Evolutionary conservation across 2,113 vertebrate genomes (phyloP), one percentile per base, ranked within the genome.

Genomic region (Pteruthius melanotis): DNA sequence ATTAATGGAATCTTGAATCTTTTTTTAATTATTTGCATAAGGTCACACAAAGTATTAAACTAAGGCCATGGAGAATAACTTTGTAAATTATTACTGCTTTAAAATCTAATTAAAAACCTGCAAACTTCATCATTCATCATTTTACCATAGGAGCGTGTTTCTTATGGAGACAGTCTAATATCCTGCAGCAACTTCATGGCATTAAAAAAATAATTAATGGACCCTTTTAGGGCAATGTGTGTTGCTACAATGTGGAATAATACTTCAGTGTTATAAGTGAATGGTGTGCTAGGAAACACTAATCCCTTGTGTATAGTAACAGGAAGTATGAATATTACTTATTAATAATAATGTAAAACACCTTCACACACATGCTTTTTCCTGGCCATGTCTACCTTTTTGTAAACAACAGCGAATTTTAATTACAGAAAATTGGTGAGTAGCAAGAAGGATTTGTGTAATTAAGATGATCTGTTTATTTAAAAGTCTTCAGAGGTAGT

Each of bases 381-480:
- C 85, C 65, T 86, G 75, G 76, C 71, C 69, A 75, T n/a, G 22
- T 71, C 42, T 83, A 50, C 76, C 49, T 86, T 78, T 95, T 76
- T 2, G 5, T 79, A 84, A 95, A 90, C 44, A 87, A 22, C 37
- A 75, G 14, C 8, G 23, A 90, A 28, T 87, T 95, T 97, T 89
- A 95, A 87, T 97, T 90, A 54, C 30, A 61, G 94, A 87, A 66
- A 83, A 94, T 89, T 59, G 79, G 79, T 96, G 93, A 96, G 92
- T 94, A 96, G 65, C 91, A 96, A 94, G 93, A 94, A 82, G 1
- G 11, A 52, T 91, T 96, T 96, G 87, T 96, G 70, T 94, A 94
- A 97, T 97, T 96, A 96, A 91, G 82, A 95, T 11, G n/a, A 96
- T 94, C 75, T 97, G 86, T 97, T 98, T 98, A 87, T 97, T 97